These are phyloP conservation scores for Calidris pygmaea DNA, from an alignment of 2,113 vertebrate species.

Conservation along the genomic window DNA sequence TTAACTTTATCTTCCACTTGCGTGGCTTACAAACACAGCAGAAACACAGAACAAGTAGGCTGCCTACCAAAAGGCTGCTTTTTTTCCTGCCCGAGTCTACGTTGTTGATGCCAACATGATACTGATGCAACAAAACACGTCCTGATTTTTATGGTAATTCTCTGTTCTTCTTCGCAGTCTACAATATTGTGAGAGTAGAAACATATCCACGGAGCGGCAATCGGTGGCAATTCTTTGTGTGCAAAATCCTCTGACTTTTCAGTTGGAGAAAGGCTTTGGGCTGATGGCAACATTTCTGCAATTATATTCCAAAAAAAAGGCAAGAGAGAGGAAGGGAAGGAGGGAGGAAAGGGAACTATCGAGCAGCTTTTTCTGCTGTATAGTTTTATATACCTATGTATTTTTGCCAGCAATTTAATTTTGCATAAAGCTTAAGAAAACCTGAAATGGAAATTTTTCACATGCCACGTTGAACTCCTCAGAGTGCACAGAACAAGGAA, in stretches of 20 bases:
- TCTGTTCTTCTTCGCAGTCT: constrained; percentile 38
- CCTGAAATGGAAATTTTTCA: constrained; percentile 58
- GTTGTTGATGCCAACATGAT: constrained; percentile 26
- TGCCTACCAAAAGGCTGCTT: constrained; percentile 53
- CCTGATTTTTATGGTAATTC: constrained; percentile 57
- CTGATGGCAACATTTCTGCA: background rate
- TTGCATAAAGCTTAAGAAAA: constrained; percentile 34
- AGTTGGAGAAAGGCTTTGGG: background rate
- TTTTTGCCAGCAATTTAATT: constrained; percentile 40
- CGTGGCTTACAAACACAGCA: constrained; percentile 34
- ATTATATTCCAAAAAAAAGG: background rate
- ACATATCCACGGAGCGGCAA: background rate
- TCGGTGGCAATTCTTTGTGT: constrained; percentile 4
- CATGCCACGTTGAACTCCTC: constrained; percentile 47
- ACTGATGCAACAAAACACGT: constrained; percentile 56
- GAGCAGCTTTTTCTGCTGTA: background rate
- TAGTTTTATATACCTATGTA: background rate
- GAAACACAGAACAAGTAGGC: constrained; percentile 46
- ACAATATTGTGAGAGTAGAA: constrained; percentile 63
- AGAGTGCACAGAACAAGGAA: constrained; percentile 42
- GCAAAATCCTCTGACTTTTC: constrained; percentile 15
- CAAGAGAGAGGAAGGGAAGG: background rate
- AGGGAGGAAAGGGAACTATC: background rate
- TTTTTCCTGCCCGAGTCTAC: constrained; percentile 12
- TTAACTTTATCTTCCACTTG: constrained; percentile 26